Percentiles rank a stretch among this genome's conserved stretches.
Evolutionary conservation across 2,113 vertebrate species (phyloP).

Genomic region (Prunella fulvescens): DNA sequence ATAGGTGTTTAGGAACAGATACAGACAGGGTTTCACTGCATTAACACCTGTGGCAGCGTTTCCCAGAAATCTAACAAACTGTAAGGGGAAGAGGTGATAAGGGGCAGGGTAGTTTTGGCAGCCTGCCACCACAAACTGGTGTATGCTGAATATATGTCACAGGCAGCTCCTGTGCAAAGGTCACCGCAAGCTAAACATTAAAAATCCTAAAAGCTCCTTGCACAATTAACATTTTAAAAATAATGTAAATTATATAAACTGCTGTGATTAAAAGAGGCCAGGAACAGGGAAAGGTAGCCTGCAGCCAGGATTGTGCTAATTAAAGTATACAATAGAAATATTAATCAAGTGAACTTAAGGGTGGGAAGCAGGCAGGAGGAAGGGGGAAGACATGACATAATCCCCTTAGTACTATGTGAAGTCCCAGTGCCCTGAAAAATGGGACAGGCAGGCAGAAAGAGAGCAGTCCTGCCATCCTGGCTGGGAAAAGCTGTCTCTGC

Average conservation of each 20-base stretch:
- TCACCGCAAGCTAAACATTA: constrained; percentile 13
- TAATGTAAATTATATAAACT: not conserved
- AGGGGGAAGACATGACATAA: not conserved
- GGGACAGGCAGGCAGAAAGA: not conserved
- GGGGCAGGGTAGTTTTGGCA: not conserved
- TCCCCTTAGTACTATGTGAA: not conserved
- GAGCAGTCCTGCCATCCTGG: not conserved
- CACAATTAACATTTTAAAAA: not conserved
- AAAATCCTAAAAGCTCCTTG: not conserved
- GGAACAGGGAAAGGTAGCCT: not conserved
- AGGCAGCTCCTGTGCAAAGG: not conserved
- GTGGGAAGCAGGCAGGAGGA: not conserved
- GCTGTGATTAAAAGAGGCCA: not conserved
- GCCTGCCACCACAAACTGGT: not conserved
- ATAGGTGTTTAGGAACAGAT: not conserved
- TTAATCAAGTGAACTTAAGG: constrained; percentile 6
- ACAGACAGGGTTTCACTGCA: not conserved
- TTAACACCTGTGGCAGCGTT: not conserved
- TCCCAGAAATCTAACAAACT: not conserved
- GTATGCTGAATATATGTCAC: not conserved
- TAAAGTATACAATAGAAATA: constrained; percentile 8
- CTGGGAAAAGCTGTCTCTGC: not conserved
- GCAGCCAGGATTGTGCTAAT: constrained; percentile 4
- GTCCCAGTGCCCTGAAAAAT: not conserved
- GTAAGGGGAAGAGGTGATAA: not conserved